Evolutionary conservation across 1,140 invertebrate genomes (phyloP).

Genomic region (Reticulitermes speratus): DNA sequence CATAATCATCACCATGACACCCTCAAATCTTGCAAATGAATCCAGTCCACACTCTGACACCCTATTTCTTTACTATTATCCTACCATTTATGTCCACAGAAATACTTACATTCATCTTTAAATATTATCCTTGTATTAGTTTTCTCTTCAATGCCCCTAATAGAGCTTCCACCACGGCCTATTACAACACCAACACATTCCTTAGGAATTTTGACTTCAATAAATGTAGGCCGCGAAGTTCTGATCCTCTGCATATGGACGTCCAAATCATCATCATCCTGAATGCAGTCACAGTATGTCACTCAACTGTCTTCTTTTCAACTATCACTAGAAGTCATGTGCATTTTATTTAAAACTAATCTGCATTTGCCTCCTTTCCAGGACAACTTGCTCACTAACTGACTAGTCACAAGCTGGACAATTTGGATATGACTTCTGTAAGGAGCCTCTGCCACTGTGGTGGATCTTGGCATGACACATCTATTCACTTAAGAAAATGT

Average conservation of each 20-base stretch:
- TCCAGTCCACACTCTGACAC: not conserved
- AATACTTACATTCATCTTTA: conserved; percentile 38
- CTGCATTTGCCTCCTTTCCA: too few relatives aligned
- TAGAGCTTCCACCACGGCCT: conserved; percentile 64
- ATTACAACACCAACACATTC: conserved; percentile 52
- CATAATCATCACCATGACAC: too few relatives aligned
- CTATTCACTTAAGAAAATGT: too few relatives aligned
- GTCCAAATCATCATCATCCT: conserved; percentile 34
- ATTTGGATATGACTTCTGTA: too few relatives aligned
- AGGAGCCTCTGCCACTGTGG: too few relatives aligned
- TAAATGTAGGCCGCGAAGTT: conserved; percentile 56
- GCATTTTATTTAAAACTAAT: too few relatives aligned
- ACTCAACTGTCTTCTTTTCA: too few relatives aligned
- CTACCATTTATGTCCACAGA: not conserved
- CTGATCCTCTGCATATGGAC: conserved; percentile 32
- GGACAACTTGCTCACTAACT: too few relatives aligned
- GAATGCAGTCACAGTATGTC: not conserved
- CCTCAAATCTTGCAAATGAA: too few relatives aligned
- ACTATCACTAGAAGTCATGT: too few relatives aligned
- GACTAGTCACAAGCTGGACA: too few relatives aligned
- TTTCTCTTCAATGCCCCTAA: conserved; percentile 69
- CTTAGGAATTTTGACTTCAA: conserved; percentile 52
- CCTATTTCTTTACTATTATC: not conserved
- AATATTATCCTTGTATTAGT: conserved; percentile 71
- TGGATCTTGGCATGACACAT: too few relatives aligned